Percentiles rank a stretch among this genome's conserved stretches.
Evolutionary conservation across 2,797 vertebrate genomes (phyloP).

Genomic region (Gymnodraco acuticeps): DNA sequence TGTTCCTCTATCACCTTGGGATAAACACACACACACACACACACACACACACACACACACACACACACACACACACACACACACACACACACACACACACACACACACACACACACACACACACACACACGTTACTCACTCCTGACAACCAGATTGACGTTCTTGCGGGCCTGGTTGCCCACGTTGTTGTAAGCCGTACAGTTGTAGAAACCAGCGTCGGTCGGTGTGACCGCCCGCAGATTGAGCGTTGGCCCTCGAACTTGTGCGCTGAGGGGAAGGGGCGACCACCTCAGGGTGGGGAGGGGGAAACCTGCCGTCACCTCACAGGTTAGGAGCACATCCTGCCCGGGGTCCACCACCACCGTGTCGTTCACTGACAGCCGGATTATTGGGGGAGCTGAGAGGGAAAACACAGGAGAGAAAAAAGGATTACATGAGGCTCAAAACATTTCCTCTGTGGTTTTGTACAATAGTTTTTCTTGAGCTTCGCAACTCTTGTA

Average conservation of each 20-base stretch:
- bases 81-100: too few species aligned
- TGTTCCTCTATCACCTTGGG: background rate
- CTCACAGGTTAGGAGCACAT: conserved; percentile 91
- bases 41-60: too few species aligned
- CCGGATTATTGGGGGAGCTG: conserved; percentile 93
- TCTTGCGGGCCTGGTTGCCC: conserved; percentile 96
- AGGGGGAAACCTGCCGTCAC: conserved; percentile 90
- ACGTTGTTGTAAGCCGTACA: conserved; percentile 97
- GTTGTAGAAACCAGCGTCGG: conserved; percentile 94
- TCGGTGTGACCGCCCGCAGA: conserved; percentile 87
- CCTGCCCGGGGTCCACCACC: conserved; percentile 94
- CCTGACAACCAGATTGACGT: conserved; percentile 92
- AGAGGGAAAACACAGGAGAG: background rate
- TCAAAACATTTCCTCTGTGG: background rate
- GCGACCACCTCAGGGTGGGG: conserved; percentile 92
- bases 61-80: too few species aligned
- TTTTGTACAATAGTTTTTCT: background rate
- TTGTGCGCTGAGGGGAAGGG: conserved; percentile 87
- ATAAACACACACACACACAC: background rate
- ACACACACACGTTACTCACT: conserved; percentile 80
- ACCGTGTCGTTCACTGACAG: conserved; percentile 94
- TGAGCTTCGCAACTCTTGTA: conserved; percentile 1
- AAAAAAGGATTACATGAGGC: conserved; percentile 11
- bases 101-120: background rate
- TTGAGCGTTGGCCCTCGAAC: conserved; percentile 88